Evolutionary conservation across 30 jellyfish, hydroid and myxozoan genomes (phyloP).

Genomic region (Cassiopea andromeda): DNA sequence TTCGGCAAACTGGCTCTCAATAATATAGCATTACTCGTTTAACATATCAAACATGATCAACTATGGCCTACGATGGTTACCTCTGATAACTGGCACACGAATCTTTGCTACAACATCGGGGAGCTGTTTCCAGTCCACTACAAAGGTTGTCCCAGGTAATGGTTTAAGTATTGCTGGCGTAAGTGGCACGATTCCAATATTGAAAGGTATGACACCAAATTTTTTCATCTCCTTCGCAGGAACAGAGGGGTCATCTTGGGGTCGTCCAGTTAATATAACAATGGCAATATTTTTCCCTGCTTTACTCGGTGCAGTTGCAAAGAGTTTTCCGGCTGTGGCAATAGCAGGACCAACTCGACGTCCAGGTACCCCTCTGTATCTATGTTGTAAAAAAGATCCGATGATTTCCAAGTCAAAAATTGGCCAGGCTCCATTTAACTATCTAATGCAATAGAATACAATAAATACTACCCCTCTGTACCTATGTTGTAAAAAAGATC

Average conservation of each 20-base stretch:
- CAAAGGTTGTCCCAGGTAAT: conserved; percentile 8
- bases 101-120: conserved; percentile 17
- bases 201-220: conserved; percentile 13
- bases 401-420: neutral
- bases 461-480: conserved; percentile 15
- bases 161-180: conserved; percentile 29
- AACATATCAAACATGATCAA: too few species aligned
- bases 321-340: conserved; percentile 26
- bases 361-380: conserved; percentile 62
- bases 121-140: conserved; percentile 32
- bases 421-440: too few species aligned
- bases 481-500: neutral
- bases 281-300: conserved; percentile 57
- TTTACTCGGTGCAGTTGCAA: conserved; percentile 58
- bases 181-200: conserved; percentile 54
- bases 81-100: conserved; percentile 26
- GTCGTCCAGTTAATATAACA: conserved; percentile 35
- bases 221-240: conserved; percentile 24
- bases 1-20: too few species aligned
- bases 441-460: too few species aligned
- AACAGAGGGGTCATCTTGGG: conserved; percentile 39
- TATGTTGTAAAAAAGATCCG: neutral
- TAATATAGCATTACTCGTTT: too few species aligned
- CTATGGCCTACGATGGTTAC: neutral
- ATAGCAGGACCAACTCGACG: conserved; percentile 67